Base-by-base conservation (phyloP, 2,797 vertebrate genomes). In the Spinibarbus caldwelli region DNA sequence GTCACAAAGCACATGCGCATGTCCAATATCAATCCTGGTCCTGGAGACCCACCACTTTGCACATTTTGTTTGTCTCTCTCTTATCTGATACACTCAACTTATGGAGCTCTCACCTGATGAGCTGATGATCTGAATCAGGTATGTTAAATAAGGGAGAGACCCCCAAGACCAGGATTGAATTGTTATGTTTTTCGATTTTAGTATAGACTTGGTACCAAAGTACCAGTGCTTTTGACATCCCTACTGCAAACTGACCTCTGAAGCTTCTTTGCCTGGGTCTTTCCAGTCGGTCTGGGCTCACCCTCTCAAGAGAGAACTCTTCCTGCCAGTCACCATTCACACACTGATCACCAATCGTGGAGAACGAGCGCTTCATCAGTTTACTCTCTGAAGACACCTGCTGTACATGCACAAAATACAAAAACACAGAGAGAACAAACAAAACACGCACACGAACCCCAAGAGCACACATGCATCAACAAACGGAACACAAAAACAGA, bases 281-380 rank as follows among this genome's bases (percentile, higher is more conserved):
- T 94, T 96, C 96, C 66, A 96, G 95, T 68, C 93, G 96, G 70
- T 99, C 98, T 5, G 97, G 97, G 0, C 97, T 97, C 92, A 98
- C 94, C 89, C 95, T 96, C 92, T 99, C 97, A 95, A 99, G 96
- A 67, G 97, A 97, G 91, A 97, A 97, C 85, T 99, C 97, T 21
- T 99, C 97, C 91, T 99, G 92, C 98, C 98, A 99, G 6, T 97
- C 97, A 45, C 96, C 96, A 78, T 98, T 98, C 62, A 97, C 95
- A 86, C 97, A 97, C 90, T 99, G 98, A 92, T 98, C 98, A 52
- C 97, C 97, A 67, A 99, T 97, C 31, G 98, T 99, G 90, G 98
- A 99, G 91, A 99, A 99, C 0, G 98, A 99, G 26, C 98, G 96
- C 72, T 97, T 95, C 96, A 99, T 98, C 36, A 96, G 96, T 90